These are phyloP conservation scores for Clytia hemisphaerica DNA, from an alignment of 30 jellyfish, hydroid and myxozoan genomes.

Conservation along the genomic window DNA sequence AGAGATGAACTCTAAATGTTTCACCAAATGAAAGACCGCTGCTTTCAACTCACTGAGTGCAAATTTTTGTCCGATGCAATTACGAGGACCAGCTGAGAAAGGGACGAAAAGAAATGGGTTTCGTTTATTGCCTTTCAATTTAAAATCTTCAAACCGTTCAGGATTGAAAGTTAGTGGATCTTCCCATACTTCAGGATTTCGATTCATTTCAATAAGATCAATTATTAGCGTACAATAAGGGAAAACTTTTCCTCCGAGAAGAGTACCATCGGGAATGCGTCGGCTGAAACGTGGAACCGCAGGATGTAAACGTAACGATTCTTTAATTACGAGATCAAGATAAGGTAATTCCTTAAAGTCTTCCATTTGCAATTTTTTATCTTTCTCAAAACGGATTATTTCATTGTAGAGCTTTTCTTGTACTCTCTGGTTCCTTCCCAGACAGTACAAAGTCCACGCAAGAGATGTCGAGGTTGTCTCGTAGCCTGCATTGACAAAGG, in stretches of 20 bases:
- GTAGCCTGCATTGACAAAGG: slow-evolving; percentile 76
- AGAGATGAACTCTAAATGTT: too few relatives aligned
- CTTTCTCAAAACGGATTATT: too few relatives aligned
- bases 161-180: slow-evolving; percentile 55
- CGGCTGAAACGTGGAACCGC: slow-evolving; percentile 54
- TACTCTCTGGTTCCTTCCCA: slow-evolving; percentile 45
- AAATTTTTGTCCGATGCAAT: too few relatives aligned
- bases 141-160: slow-evolving; percentile 61
- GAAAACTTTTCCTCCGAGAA: slow-evolving; percentile 26
- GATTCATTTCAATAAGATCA: slow-evolving; percentile 36
- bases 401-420: slow-evolving; percentile 50
- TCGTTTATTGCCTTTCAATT: slow-evolving; percentile 55
- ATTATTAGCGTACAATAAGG: too few relatives aligned
- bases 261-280: slow-evolving; percentile 41
- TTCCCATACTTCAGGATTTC: slow-evolving; percentile 55
- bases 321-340: too few relatives aligned
- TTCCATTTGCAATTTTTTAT: too few relatives aligned
- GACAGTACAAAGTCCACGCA: slow-evolving; percentile 35
- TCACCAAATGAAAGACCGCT: too few relatives aligned
- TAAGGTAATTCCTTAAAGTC: too few relatives aligned
- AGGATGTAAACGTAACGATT: slow-evolving; percentile 55
- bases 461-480: slow-evolving; percentile 69
- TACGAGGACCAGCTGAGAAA: slow-evolving; percentile 78
- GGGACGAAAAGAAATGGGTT: slow-evolving; percentile 62
- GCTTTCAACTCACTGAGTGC: too few relatives aligned